A percentile compares a stretch with the other conserved stretches of the same genome.
These are phyloP conservation scores for Nipponia nippon DNA, from an alignment of 2,113 vertebrate species.

Conservation along the genomic window DNA sequence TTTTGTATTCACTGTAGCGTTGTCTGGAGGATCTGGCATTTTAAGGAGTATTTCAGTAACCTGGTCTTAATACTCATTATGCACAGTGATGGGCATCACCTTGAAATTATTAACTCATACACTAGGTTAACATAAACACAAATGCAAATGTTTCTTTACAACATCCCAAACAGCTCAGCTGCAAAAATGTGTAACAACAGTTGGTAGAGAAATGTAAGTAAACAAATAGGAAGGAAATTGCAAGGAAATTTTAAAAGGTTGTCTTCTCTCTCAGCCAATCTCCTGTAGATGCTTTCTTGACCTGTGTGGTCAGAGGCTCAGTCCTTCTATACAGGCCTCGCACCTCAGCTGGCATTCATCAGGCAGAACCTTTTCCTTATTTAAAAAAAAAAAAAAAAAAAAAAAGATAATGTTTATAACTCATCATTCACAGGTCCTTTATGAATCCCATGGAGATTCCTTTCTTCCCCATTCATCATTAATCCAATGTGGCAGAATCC, in stretches of 20 bases:
- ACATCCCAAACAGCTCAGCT: background rate
- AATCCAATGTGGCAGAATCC: background rate
- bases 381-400: background rate
- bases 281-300: background rate
- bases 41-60: background rate
- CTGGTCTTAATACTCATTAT: background rate
- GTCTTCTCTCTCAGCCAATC: background rate
- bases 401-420: background rate
- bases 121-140: background rate
- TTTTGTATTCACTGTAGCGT: background rate
- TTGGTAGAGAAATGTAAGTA: background rate
- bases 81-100: background rate
- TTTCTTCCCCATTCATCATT: background rate
- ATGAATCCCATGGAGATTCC: background rate
- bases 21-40: background rate
- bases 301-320: background rate
- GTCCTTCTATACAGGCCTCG: background rate
- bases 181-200: background rate
- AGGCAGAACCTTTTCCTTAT: background rate
- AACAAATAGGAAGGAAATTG: too few species aligned
- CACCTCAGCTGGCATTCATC: background rate
- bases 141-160: background rate
- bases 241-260: background rate
- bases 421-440: background rate
- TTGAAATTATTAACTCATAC: background rate